These are phyloP conservation scores for Centropus unirufus DNA, from an alignment of 2,113 vertebrate genomes.

Conservation along the genomic window DNA sequence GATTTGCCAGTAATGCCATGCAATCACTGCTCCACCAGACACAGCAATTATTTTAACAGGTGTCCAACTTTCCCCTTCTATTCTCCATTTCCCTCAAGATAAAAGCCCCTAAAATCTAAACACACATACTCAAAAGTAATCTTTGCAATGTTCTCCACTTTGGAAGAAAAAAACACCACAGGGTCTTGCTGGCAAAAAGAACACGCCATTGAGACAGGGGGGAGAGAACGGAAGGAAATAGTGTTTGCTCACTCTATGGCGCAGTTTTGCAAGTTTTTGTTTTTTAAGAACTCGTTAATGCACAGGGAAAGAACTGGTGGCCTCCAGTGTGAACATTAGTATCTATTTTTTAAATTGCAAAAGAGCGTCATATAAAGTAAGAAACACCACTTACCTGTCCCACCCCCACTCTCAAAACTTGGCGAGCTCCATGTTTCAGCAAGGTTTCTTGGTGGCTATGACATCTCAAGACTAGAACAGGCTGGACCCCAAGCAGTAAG, in stretches of 20 bases:
- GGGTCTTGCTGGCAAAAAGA: neutral
- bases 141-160: neutral
- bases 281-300: conserved; percentile 2
- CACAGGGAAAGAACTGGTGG: conserved; percentile 38
- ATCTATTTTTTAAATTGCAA: conserved; percentile 42
- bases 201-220: neutral
- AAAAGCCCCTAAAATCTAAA: neutral
- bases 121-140: neutral
- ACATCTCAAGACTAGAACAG: conserved; percentile 46
- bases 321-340: conserved; percentile 13
- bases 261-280: conserved; percentile 62
- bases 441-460: conserved; percentile 24
- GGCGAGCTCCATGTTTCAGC: neutral
- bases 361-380: conserved; percentile 64
- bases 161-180: neutral
- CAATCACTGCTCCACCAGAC: neutral
- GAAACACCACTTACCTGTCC: conserved; percentile 66
- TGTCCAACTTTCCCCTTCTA: neutral
- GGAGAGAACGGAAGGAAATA: neutral
- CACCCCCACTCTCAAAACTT: conserved; percentile 42
- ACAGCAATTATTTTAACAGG: neutral
- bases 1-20: neutral
- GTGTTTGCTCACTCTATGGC: conserved; percentile 68
- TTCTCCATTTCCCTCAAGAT: neutral
- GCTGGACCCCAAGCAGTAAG: conserved; percentile 50